A percentile compares a stretch with the other conserved stretches of the same genome.
Conservation (phyloP, 2,888 invertebrate genomes). For the Panzeria rudis region DNA sequence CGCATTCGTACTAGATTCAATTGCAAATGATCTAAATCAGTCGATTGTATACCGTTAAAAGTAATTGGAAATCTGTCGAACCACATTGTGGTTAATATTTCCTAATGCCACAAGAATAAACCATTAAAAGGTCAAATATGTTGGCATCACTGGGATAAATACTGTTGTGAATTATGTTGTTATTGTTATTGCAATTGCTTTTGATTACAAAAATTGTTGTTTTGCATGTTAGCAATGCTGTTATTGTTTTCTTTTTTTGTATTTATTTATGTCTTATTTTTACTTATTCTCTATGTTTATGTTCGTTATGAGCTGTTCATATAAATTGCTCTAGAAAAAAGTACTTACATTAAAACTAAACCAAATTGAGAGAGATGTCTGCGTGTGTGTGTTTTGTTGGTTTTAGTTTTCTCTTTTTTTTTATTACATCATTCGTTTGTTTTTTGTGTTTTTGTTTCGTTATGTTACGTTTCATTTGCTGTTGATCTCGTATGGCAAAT, state of each 20-base stretch:
- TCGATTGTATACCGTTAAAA: too few relatives aligned
- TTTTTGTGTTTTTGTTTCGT: constrained; percentile 36
- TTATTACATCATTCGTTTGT: constrained; percentile 39
- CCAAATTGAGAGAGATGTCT: constrained; percentile 41
- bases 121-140: background rate
- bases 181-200: constrained; percentile 34
- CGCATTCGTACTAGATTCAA: too few relatives aligned
- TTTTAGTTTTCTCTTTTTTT: constrained; percentile 29
- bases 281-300: background rate
- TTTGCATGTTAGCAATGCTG: constrained; percentile 57
- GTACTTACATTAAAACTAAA: constrained; percentile 53
- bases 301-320: background rate
- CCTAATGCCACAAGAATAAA: too few relatives aligned
- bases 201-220: constrained; percentile 41
- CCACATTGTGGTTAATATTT: background rate
- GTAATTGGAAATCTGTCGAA: background rate
- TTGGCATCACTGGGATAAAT: background rate
- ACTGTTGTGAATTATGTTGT: too few relatives aligned
- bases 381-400: constrained; percentile 21
- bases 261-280: background rate
- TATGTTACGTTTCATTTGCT: constrained; percentile 65
- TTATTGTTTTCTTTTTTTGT: constrained; percentile 8
- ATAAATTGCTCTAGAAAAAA: constrained; percentile 47
- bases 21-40: too few relatives aligned
- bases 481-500: constrained; percentile 74